Evolutionary conservation across 2,888 invertebrate species (phyloP).

Genomic region (Boloria euphrosyne): DNA sequence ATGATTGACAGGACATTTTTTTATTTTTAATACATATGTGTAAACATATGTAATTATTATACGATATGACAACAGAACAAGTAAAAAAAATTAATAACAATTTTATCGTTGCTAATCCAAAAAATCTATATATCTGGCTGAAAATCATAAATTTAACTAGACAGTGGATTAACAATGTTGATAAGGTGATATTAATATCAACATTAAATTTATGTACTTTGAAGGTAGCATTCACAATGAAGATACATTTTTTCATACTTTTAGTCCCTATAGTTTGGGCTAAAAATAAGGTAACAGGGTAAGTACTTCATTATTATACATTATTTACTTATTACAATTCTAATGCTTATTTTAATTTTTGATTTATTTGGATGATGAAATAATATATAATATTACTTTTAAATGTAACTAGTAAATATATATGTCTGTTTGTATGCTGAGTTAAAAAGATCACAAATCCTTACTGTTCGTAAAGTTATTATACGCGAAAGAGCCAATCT

Average conservation of each 20-base stretch:
- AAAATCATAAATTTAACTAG: slow-evolving; percentile 1
- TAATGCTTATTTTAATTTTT: background rate
- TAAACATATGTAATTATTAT: too few species aligned
- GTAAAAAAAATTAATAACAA: too few species aligned
- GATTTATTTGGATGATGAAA: too few species aligned
- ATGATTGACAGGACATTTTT: too few species aligned
- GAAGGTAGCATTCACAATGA: background rate
- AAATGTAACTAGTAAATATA: too few species aligned
- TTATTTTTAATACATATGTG: too few species aligned
- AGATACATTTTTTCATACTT: slow-evolving; percentile 9
- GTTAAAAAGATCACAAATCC: too few species aligned
- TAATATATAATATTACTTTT: too few species aligned
- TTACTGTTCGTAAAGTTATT: too few species aligned
- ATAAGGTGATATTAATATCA: background rate
- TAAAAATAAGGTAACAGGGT: slow-evolving; percentile 15
- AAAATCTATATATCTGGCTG: background rate
- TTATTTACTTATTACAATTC: background rate
- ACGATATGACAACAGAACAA: too few species aligned
- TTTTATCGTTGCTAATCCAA: background rate
- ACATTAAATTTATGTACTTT: background rate
- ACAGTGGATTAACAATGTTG: background rate
- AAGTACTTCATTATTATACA: slow-evolving; percentile 3
- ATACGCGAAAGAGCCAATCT: too few species aligned
- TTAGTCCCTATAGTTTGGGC: background rate
- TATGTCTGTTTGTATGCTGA: too few species aligned